Percentiles rank a stretch among this genome's conserved stretches.
These are phyloP conservation scores for Gnatocerus cornutus DNA, from an alignment of 2,888 invertebrate species.

Conservation along the genomic window DNA sequence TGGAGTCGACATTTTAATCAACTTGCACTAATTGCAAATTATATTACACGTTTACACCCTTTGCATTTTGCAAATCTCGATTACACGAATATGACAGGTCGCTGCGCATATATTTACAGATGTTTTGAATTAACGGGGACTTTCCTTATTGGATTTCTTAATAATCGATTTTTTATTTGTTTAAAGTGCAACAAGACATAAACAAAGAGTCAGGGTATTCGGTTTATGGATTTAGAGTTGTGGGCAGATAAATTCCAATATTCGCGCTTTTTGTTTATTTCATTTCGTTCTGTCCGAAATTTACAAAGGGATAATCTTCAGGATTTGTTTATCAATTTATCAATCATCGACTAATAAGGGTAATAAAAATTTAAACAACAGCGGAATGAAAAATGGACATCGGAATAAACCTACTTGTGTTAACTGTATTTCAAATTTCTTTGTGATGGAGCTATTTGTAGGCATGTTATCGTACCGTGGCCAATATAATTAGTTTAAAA, in stretches of 20 bases:
- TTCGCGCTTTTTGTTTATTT: neutral
- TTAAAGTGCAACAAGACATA: neutral
- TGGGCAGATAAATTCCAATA: conserved; percentile 4
- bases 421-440: neutral
- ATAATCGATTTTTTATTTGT: conserved; percentile 6
- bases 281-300: neutral
- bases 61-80: conserved; percentile 14
- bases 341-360: conserved; percentile 1
- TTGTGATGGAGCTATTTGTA: neutral
- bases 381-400: neutral
- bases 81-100: conserved; percentile 9
- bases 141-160: conserved; percentile 3
- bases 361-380: neutral
- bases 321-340: conserved; percentile 1
- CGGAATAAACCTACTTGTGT: neutral
- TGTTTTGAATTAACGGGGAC: neutral
- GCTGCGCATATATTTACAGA: conserved; percentile 1
- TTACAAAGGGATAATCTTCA: neutral
- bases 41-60: neutral
- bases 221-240: conserved; percentile 10
- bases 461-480: neutral
- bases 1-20: conserved; percentile 12
- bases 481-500: neutral
- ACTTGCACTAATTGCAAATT: conserved; percentile 25
- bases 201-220: neutral